These are phyloP conservation scores for Stegastes partitus DNA, from an alignment of 2,113 vertebrate genomes.

Conservation along the genomic window DNA sequence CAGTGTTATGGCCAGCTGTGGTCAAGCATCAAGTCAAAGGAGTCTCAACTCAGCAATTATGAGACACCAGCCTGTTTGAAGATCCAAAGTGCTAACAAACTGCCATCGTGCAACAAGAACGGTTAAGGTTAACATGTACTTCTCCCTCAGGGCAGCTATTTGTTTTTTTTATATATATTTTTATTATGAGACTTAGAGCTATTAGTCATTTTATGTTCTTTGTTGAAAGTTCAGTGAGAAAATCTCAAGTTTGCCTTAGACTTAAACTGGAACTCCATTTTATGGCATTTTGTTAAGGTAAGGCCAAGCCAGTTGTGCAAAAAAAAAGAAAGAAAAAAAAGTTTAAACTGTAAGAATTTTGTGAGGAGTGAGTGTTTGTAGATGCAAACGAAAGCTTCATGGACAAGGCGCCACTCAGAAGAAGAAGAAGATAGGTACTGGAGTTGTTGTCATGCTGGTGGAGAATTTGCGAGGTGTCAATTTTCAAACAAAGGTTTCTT, in stretches of 20 bases:
- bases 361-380: slow-evolving; percentile 39
- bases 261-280: slow-evolving; percentile 76
- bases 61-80: slow-evolving; percentile 66
- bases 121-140: slow-evolving; percentile 50
- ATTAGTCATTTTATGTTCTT: slow-evolving; percentile 51
- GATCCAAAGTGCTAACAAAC: slow-evolving; percentile 82
- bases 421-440: slow-evolving; percentile 70
- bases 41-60: slow-evolving; percentile 64
- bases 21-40: slow-evolving; percentile 42
- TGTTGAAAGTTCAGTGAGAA: slow-evolving; percentile 61
- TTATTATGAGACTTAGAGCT: slow-evolving; percentile 43
- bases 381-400: slow-evolving; percentile 46
- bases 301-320: slow-evolving; percentile 54
- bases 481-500: slow-evolving; percentile 49
- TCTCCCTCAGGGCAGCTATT: slow-evolving; percentile 80
- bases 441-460: slow-evolving; percentile 44
- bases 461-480: slow-evolving; percentile 34
- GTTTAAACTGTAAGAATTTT: slow-evolving; percentile 52
- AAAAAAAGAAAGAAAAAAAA: slow-evolving; percentile 11
- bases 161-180: slow-evolving; percentile 21
- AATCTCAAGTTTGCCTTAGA: slow-evolving; percentile 82
- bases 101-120: slow-evolving; percentile 55
- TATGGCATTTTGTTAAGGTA: slow-evolving; percentile 57
- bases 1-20: slow-evolving; percentile 73
- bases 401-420: slow-evolving; percentile 36